Conservation (phyloP, 2,888 invertebrate genomes). For the Drepana falcataria region DNA sequence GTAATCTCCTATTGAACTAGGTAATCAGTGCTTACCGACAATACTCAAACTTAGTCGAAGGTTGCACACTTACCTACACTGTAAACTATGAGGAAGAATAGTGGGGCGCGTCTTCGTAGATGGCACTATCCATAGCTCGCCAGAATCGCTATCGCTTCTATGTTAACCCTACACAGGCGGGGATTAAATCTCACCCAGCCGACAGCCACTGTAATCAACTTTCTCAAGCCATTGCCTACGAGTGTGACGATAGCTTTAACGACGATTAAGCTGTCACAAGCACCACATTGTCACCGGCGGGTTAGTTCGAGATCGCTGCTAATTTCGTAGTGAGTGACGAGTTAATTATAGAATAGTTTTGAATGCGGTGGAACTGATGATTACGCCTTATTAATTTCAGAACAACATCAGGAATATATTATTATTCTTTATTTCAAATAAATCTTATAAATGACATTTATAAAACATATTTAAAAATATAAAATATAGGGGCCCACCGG, state of each 20-base stretch:
- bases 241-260: slow-evolving; percentile 65
- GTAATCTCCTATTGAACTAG: too few relatives aligned
- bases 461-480: too few relatives aligned
- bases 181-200: slow-evolving; percentile 67
- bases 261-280: slow-evolving; percentile 66
- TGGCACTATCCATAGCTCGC: not conserved
- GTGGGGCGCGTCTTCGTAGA: too few relatives aligned
- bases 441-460: too few relatives aligned
- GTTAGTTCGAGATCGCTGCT: slow-evolving; percentile 13
- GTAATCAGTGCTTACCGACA: too few relatives aligned
- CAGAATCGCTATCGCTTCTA: slow-evolving; percentile 9
- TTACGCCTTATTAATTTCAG: not conserved
- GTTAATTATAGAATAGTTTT: slow-evolving; percentile 1
- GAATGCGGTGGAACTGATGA: not conserved
- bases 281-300: slow-evolving; percentile 39
- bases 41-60: too few relatives aligned
- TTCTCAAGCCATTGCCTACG: slow-evolving; percentile 66
- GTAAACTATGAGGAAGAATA: too few relatives aligned
- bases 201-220: slow-evolving; percentile 73
- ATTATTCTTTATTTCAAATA: too few relatives aligned
- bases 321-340: slow-evolving; percentile 20
- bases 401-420: too few relatives aligned
- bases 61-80: too few relatives aligned
- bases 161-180: slow-evolving; percentile 23
- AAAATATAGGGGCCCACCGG: too few relatives aligned